phyloP scores from a whole-genome alignment of 2,888 invertebrate species.

The Morinoia aosen region DNA sequence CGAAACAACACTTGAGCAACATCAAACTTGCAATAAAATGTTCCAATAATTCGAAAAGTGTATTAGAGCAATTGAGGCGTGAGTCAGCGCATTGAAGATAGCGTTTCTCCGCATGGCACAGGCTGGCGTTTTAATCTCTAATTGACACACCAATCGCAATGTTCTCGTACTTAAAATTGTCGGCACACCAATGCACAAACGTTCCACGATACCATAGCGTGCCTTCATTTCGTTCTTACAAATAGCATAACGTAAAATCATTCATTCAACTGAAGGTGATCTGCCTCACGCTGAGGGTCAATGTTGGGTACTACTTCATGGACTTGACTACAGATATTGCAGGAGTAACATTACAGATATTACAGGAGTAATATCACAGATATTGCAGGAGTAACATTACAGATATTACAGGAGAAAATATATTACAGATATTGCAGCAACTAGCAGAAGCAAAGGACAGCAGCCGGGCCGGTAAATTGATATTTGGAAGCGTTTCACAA shows the following conservation, averaged over 20 bases:
- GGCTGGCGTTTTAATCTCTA: not conserved
- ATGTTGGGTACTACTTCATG: not conserved
- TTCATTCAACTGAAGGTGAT: not conserved
- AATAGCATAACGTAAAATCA: not conserved
- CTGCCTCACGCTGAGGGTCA: not conserved
- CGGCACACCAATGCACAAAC: not conserved
- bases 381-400: too few species aligned
- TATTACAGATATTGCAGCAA: too few species aligned
- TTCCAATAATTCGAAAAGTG: slow-evolving; percentile 10
- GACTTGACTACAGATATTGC: not conserved
- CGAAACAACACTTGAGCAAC: not conserved
- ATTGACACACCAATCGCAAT: not conserved
- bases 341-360: not conserved
- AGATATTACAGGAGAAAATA: too few species aligned
- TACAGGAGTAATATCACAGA: not conserved
- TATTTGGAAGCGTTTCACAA: too few species aligned
- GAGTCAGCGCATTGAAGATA: not conserved
- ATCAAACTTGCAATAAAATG: not conserved
- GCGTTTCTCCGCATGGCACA: not conserved
- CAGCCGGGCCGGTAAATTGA: too few species aligned
- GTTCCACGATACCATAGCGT: not conserved
- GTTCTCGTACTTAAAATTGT: not conserved
- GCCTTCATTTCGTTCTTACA: not conserved
- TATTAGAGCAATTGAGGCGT: not conserved
- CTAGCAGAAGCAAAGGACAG: too few species aligned